phyloP scores from a whole-genome alignment of 2,888 invertebrate species.

The Lasioglossum morio region DNA sequence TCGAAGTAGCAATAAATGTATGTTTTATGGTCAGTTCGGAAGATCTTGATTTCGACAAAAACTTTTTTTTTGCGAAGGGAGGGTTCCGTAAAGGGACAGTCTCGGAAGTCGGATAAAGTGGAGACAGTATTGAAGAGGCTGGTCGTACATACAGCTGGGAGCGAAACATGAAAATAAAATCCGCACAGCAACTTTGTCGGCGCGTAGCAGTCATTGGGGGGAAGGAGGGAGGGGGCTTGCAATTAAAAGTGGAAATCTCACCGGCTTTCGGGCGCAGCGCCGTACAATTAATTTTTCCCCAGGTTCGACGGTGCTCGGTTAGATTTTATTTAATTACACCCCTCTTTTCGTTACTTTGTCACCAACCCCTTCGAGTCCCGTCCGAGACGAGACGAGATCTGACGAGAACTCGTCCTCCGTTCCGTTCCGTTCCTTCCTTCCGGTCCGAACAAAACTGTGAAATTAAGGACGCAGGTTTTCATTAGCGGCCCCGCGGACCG shows the following conservation, averaged over 20 bases:
- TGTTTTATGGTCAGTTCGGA: not conserved
- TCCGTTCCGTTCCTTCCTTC: conserved; percentile 19
- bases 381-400: conserved; percentile 43
- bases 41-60: too few species aligned
- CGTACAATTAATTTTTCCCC: conserved; percentile 73
- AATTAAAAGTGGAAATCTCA: conserved; percentile 73
- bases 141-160: not conserved
- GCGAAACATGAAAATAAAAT: conserved; percentile 5
- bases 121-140: not conserved
- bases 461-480: conserved; percentile 70
- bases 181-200: conserved; percentile 38
- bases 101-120: not conserved
- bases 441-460: conserved; percentile 54
- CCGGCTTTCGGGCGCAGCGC: conserved; percentile 51
- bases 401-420: conserved; percentile 16
- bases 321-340: conserved; percentile 74
- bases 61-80: too few species aligned
- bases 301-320: conserved; percentile 60
- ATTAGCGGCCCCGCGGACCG: conserved; percentile 52
- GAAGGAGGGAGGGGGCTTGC: conserved; percentile 25
- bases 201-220: not conserved
- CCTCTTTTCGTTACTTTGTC: conserved; percentile 36
- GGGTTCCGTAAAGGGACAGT: too few species aligned
- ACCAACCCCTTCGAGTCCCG: conserved; percentile 19
- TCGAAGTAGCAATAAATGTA: not conserved